A percentile compares a stretch with the other conserved stretches of the same genome.
Evolutionary conservation across 2,888 invertebrate genomes (phyloP).

Genomic region (Halictus quadricinctus): DNA sequence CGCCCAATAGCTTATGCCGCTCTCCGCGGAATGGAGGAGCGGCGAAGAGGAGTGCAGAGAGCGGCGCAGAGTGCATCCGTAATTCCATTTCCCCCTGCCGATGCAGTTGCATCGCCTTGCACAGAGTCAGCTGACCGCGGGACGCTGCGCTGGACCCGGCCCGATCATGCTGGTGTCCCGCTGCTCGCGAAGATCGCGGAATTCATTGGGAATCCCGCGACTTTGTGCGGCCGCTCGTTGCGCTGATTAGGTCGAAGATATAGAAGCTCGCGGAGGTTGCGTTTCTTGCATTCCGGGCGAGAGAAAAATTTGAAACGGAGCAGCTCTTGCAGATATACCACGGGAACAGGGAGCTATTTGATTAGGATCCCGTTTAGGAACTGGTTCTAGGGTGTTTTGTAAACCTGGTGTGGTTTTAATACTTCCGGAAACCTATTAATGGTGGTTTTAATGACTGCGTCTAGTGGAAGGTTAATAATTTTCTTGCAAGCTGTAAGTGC

Average conservation of each 20-base stretch:
- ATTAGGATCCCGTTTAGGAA: not conserved
- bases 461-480: too few species aligned
- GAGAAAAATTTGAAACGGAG: not conserved
- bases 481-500: too few species aligned
- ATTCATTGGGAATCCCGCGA: slow-evolving; percentile 26
- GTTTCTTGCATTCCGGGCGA: not conserved
- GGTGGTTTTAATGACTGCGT: not conserved
- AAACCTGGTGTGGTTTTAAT: not conserved
- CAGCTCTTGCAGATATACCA: not conserved
- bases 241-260: not conserved
- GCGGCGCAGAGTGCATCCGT: slow-evolving; percentile 73
- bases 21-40: slow-evolving; percentile 44
- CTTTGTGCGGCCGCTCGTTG: not conserved
- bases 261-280: not conserved
- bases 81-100: slow-evolving; percentile 70
- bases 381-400: not conserved
- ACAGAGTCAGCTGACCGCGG: slow-evolving; percentile 69
- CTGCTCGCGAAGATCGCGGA: slow-evolving; percentile 24
- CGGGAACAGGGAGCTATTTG: not conserved
- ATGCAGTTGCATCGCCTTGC: slow-evolving; percentile 33
- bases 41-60: not conserved
- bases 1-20: slow-evolving; percentile 73
- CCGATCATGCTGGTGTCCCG: slow-evolving; percentile 1
- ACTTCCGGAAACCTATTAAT: not conserved
- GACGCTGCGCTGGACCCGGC: slow-evolving; percentile 28